Conservation (phyloP, 2,888 invertebrate genomes). For the Alviniconcha strummeri region DNA sequence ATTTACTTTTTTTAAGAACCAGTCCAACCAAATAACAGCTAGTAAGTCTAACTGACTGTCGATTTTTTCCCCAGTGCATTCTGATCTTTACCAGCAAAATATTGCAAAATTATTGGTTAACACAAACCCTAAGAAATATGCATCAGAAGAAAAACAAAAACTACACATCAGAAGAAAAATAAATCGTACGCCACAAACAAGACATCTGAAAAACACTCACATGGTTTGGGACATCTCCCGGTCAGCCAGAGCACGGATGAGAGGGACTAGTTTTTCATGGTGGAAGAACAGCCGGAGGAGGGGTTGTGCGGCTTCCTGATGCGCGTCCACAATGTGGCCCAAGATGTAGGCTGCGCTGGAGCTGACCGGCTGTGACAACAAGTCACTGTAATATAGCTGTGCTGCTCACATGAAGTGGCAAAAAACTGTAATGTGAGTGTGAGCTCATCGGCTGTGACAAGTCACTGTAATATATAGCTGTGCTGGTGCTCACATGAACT, state of each 20-base stretch:
- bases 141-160: too few relatives aligned
- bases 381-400: neutral
- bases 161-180: too few relatives aligned
- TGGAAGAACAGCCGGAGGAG: slow-evolving; percentile 90
- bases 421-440: too few relatives aligned
- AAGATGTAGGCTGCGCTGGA: slow-evolving; percentile 78
- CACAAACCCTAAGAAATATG: neutral
- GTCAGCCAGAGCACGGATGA: slow-evolving; percentile 87
- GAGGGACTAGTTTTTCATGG: slow-evolving; percentile 88
- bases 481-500: too few relatives aligned
- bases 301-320: slow-evolving; percentile 92
- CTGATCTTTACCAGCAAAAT: too few relatives aligned
- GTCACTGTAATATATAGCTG: too few relatives aligned
- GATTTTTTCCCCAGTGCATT: too few relatives aligned
- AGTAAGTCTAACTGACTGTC: too few relatives aligned
- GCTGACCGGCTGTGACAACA: slow-evolving; percentile 64
- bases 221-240: slow-evolving; percentile 93
- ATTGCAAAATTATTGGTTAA: neutral
- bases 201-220: slow-evolving; percentile 72
- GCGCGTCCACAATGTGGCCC: slow-evolving; percentile 89
- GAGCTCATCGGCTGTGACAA: too few relatives aligned
- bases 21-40: too few relatives aligned
- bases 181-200: neutral
- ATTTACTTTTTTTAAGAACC: too few relatives aligned
- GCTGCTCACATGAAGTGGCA: too few relatives aligned